A percentile compares a stretch with the other conserved stretches of the same genome.
Evolutionary conservation across 2,797 vertebrate genomes (phyloP).

Genomic region (Coregonus sp.): DNA sequence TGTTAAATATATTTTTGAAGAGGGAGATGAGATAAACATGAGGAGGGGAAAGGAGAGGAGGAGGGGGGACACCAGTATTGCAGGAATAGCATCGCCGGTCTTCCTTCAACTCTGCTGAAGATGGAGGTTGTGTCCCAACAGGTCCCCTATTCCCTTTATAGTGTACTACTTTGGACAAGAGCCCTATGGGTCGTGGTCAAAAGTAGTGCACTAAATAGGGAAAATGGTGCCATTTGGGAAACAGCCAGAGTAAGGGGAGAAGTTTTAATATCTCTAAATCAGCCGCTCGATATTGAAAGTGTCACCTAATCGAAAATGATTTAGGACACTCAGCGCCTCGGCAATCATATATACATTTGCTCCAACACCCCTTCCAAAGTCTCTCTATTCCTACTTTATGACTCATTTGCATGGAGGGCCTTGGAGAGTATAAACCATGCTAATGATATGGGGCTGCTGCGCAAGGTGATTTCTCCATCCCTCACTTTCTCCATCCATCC

Average conservation of each 20-base stretch:
- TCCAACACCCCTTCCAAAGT: slow-evolving; percentile 76
- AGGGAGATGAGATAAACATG: neutral
- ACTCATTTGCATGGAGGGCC: slow-evolving; percentile 80
- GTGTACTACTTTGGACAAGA: too few relatives aligned
- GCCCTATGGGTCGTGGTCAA: too few relatives aligned
- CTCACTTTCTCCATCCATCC: slow-evolving; percentile 32
- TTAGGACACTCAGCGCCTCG: slow-evolving; percentile 69
- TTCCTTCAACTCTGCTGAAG: neutral
- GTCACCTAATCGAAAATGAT: slow-evolving; percentile 85
- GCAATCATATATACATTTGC: slow-evolving; percentile 79
- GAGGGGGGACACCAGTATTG: slow-evolving; percentile 9
- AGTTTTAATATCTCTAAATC: slow-evolving; percentile 83
- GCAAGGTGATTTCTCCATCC: slow-evolving; percentile 69
- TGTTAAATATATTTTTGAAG: slow-evolving; percentile 14
- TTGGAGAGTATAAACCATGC: slow-evolving; percentile 79
- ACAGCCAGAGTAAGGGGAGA: slow-evolving; percentile 40
- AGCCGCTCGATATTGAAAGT: slow-evolving; percentile 79
- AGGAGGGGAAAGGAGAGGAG: slow-evolving; percentile 43
- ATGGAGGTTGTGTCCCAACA: neutral
- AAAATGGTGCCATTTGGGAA: too few relatives aligned
- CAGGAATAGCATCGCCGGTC: neutral
- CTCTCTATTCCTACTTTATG: slow-evolving; percentile 79
- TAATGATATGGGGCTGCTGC: slow-evolving; percentile 75
- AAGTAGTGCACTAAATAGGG: too few relatives aligned
- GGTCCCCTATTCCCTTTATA: too few relatives aligned